phyloP scores from a whole-genome alignment of 2,888 invertebrate genomes.

The Pristionchus entomophagus region DNA sequence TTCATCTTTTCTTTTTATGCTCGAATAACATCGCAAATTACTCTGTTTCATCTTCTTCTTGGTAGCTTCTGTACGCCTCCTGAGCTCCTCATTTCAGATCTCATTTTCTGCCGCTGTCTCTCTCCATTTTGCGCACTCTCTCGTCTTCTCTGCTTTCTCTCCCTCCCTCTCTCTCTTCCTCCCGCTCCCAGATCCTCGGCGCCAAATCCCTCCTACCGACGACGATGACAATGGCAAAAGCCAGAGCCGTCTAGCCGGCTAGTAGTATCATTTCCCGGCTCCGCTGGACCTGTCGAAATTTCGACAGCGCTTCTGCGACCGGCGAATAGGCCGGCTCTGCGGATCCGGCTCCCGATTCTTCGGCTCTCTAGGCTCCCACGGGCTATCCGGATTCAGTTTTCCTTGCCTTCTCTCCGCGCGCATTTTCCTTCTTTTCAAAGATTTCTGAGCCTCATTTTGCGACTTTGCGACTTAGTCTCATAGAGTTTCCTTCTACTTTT shows the following conservation, averaged over 20 bases:
- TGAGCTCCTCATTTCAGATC: not conserved
- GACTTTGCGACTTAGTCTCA: not conserved
- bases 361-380: not conserved
- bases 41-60: not conserved
- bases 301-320: too few species aligned
- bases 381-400: slow-evolving; percentile 27
- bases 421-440: not conserved
- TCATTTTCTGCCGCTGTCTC: not conserved
- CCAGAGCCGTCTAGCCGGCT: slow-evolving; percentile 15
- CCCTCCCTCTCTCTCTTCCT: not conserved
- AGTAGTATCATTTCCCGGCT: not conserved
- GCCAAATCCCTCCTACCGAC: slow-evolving; percentile 16
- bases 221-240: too few species aligned
- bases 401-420: not conserved
- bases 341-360: not conserved
- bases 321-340: not conserved
- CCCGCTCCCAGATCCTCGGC: slow-evolving; percentile 5
- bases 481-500: too few species aligned
- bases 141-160: not conserved
- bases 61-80: not conserved
- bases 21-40: not conserved
- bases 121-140: slow-evolving; percentile 2
- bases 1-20: not conserved
- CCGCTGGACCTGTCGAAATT: not conserved
- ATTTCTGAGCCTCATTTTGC: not conserved